phyloP scores from a whole-genome alignment of 2,113 vertebrate species.

The Sitta europaea region DNA sequence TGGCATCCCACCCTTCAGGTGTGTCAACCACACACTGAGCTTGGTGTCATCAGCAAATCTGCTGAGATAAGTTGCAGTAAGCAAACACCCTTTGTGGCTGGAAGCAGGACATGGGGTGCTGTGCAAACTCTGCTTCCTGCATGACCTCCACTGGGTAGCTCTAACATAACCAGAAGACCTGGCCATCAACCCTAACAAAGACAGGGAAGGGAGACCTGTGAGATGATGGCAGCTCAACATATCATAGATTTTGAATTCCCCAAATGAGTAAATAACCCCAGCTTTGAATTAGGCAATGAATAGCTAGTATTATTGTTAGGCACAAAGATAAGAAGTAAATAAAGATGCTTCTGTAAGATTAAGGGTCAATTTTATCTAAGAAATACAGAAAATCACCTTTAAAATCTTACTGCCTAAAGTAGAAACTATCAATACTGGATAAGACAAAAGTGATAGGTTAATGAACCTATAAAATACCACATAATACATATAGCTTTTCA shows the following conservation, averaged over 20 bases:
- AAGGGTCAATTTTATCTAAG: neutral
- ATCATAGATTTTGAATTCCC: neutral
- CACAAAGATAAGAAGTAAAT: neutral
- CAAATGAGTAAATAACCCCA: neutral
- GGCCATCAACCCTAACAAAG: neutral
- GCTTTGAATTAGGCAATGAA: neutral
- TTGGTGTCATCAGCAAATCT: neutral
- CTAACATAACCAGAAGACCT: neutral
- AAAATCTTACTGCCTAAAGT: neutral
- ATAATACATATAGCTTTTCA: neutral
- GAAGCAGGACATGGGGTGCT: fast-evolving
- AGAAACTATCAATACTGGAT: neutral
- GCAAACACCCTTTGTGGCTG: neutral
- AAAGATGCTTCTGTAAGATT: neutral
- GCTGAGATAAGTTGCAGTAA: neutral
- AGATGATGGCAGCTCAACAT: neutral
- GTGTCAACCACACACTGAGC: neutral
- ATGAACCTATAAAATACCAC: neutral
- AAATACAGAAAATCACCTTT: neutral
- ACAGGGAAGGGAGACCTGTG: neutral
- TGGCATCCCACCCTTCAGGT: neutral
- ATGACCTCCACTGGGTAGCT: neutral
- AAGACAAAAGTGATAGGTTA: neutral
- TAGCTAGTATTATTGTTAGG: neutral
- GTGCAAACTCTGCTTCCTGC: neutral